Percentiles rank a stretch among this genome's conserved stretches.
phyloP scores from a whole-genome alignment of 2,113 vertebrate genomes.

The Sander lucioperca region DNA sequence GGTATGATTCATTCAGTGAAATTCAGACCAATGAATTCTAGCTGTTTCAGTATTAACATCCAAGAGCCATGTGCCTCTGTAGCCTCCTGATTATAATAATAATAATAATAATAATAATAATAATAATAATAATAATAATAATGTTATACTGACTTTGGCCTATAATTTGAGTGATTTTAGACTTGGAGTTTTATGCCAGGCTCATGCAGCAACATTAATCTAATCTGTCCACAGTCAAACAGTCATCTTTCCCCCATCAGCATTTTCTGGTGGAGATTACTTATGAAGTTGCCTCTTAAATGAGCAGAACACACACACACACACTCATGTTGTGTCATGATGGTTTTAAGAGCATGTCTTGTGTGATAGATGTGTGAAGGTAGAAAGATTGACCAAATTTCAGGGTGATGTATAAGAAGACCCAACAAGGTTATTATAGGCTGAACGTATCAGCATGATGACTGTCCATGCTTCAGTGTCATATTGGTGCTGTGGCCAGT shows the following conservation, averaged over 20 bases:
- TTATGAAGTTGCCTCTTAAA: slow-evolving; percentile 25
- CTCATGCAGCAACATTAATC: slow-evolving; percentile 5
- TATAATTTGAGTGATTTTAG: background rate
- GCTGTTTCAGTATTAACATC: background rate
- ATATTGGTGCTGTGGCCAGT: background rate
- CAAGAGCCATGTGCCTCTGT: slow-evolving; percentile 25
- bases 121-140: background rate
- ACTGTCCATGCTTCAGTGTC: slow-evolving; percentile 17
- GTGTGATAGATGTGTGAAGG: background rate
- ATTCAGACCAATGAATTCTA: slow-evolving; percentile 13
- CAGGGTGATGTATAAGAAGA: slow-evolving; percentile 17
- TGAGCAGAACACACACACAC: background rate
- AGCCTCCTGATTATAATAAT: background rate
- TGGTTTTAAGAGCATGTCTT: slow-evolving; percentile 1
- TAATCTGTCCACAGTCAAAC: background rate
- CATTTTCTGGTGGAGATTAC: background rate
- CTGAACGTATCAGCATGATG: slow-evolving; percentile 9
- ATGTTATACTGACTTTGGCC: background rate
- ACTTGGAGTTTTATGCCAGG: background rate
- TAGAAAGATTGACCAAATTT: slow-evolving; percentile 45
- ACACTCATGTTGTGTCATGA: background rate
- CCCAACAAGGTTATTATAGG: background rate
- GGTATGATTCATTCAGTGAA: slow-evolving; percentile 66
- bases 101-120: background rate
- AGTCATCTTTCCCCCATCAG: background rate